These are phyloP conservation scores for Stegophylla sp. DNA, from an alignment of 2,888 invertebrate genomes.

Conservation along the genomic window DNA sequence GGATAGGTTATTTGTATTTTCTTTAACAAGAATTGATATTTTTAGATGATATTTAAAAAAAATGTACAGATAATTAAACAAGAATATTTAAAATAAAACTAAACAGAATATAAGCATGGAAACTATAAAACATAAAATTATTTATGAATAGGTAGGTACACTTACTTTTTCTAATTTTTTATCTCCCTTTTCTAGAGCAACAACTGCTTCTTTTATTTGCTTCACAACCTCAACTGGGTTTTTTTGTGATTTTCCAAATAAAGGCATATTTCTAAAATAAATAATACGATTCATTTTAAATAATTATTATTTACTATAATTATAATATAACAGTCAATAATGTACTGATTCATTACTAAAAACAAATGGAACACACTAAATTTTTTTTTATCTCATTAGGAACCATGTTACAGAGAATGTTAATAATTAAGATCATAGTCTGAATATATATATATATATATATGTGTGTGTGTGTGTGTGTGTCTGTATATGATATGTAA, in stretches of 20 bases:
- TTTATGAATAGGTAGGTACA: background rate
- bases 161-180: constrained; percentile 90
- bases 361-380: constrained; percentile 3
- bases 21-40: too few relatives aligned
- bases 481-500: background rate
- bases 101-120: too few relatives aligned
- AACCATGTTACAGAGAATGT: background rate
- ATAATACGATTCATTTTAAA: constrained; percentile 42
- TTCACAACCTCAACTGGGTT: constrained; percentile 97
- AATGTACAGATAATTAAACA: too few relatives aligned
- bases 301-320: background rate
- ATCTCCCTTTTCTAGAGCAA: constrained; percentile 90
- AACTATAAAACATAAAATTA: background rate
- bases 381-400: constrained; percentile 5
- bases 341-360: background rate
- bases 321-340: background rate
- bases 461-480: background rate
- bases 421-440: constrained; percentile 17
- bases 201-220: constrained; percentile 88
- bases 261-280: constrained; percentile 74
- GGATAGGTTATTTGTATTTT: too few relatives aligned
- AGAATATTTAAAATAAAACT: too few relatives aligned
- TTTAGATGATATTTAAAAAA: too few relatives aligned
- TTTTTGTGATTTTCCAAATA: constrained; percentile 98
- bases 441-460: background rate